These are phyloP conservation scores for Nymphalis polychloros DNA, from an alignment of 2,888 invertebrate genomes.

Conservation along the genomic window DNA sequence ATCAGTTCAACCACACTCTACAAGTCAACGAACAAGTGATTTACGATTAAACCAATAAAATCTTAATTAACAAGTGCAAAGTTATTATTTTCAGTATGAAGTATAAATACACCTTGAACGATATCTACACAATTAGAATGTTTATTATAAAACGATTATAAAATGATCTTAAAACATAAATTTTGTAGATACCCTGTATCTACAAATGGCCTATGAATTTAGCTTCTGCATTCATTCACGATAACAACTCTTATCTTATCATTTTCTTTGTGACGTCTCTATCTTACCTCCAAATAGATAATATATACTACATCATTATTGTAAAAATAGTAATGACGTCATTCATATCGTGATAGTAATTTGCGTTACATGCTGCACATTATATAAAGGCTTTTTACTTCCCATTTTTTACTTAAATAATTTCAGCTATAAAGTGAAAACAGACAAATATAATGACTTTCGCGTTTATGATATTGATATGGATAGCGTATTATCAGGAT, in stretches of 20 bases:
- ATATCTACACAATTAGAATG: no score
- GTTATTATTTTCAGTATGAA: not conserved
- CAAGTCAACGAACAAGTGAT: conserved; percentile 11
- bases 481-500: no score
- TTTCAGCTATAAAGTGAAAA: no score
- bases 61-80: conserved; percentile 6
- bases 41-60: conserved; percentile 12
- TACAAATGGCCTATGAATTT: not conserved
- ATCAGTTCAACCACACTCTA: conserved; percentile 19
- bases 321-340: not conserved
- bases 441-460: no score
- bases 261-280: not conserved
- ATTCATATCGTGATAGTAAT: not conserved
- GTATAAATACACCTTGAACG: no score
- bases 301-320: not conserved
- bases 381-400: no score
- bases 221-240: not conserved
- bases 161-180: no score
- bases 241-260: not conserved
- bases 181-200: no score
- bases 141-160: no score
- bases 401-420: no score
- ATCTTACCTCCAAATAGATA: not conserved
- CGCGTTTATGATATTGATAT: no score
- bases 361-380: no score